phyloP scores from a whole-genome alignment of 2,113 vertebrate species.

The Saccopteryx bilineata region DNA sequence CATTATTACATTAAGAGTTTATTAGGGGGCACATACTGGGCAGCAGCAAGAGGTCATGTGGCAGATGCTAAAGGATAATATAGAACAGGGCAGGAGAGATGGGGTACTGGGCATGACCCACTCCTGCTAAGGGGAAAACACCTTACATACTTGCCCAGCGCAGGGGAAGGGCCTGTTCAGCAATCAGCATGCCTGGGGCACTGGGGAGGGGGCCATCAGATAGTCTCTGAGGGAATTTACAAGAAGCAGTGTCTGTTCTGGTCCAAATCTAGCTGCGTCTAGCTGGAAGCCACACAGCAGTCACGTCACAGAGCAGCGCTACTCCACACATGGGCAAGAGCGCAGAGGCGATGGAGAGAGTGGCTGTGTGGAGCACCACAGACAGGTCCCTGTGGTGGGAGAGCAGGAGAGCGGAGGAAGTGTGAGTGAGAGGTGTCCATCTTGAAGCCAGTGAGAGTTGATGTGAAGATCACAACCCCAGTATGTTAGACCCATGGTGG shows the following conservation, averaged over 20 bases:
- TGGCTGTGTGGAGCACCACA: neutral
- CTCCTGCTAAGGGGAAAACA: neutral
- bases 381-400: neutral
- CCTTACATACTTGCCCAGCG: neutral
- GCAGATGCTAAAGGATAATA: neutral
- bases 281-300: neutral
- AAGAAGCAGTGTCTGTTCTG: neutral
- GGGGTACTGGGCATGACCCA: neutral
- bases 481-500: neutral
- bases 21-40: neutral
- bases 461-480: neutral
- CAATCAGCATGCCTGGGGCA: neutral
- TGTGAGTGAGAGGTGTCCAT: neutral
- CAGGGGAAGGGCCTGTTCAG: neutral
- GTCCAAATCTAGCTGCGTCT: neutral
- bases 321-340: neutral
- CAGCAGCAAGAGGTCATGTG: neutral
- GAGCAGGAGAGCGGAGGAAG: neutral
- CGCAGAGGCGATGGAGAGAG: neutral
- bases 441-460: neutral
- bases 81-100: neutral
- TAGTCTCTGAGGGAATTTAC: neutral
- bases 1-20: neutral
- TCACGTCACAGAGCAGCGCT: neutral
- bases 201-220: neutral